phyloP scores from a whole-genome alignment of 53 echinoderm and acorn worm species.

The Echinarachnius parma region DNA sequence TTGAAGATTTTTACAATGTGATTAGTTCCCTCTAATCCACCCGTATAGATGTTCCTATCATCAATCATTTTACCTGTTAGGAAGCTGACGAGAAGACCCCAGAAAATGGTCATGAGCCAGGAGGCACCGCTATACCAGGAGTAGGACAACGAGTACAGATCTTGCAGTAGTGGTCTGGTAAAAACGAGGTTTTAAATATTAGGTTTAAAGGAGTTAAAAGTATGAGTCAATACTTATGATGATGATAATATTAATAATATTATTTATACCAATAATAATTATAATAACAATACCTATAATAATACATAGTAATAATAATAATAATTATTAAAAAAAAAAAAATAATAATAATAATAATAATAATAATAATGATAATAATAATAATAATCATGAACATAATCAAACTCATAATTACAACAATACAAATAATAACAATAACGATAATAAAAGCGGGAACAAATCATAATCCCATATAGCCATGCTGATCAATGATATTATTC shows the following conservation, averaged over 20 bases:
- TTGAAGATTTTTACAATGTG: too few species aligned
- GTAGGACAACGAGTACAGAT: constrained; percentile 19
- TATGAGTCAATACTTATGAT: background rate
- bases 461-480: too few species aligned
- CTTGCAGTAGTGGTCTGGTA: background rate
- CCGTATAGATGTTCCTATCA: too few species aligned
- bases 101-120: constrained; percentile 14
- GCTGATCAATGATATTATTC: too few species aligned
- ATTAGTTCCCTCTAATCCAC: too few species aligned
- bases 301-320: background rate
- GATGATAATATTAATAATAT: background rate
- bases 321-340: too few species aligned
- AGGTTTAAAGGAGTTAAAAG: background rate
- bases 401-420: too few species aligned
- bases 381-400: too few species aligned
- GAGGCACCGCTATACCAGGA: constrained; percentile 37
- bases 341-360: background rate
- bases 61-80: constrained; percentile 25
- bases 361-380: background rate
- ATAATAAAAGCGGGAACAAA: too few species aligned
- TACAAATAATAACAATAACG: too few species aligned
- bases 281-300: background rate
- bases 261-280: background rate
- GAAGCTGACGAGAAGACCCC: constrained; percentile 23
- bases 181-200: background rate